Percentiles rank a stretch among this genome's conserved stretches.
These are phyloP conservation scores for Otis tarda DNA, from an alignment of 2,113 vertebrate species.

Conservation along the genomic window DNA sequence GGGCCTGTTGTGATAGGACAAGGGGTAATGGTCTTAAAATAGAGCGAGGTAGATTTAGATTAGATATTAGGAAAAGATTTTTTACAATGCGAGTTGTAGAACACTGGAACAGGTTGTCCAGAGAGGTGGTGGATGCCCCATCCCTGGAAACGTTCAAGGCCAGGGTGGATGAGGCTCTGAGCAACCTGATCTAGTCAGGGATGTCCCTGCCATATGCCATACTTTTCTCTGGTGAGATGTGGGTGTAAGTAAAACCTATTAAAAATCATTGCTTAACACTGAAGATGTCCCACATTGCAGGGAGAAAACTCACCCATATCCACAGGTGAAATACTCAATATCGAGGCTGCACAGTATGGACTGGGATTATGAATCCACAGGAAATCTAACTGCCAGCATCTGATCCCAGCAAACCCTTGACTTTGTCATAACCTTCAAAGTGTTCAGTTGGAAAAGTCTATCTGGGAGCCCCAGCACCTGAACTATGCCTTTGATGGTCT, in stretches of 20 bases:
- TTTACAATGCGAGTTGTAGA: too few relatives aligned
- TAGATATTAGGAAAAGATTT: too few relatives aligned
- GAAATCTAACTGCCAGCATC: background rate
- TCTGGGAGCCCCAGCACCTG: background rate
- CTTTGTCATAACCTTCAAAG: background rate
- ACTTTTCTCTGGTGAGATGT: background rate
- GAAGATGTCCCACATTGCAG: background rate
- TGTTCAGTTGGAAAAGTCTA: background rate
- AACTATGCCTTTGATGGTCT: background rate
- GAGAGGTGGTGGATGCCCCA: too few relatives aligned
- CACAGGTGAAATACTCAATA: background rate
- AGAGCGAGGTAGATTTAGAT: too few relatives aligned
- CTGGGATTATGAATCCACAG: background rate
- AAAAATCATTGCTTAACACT: background rate
- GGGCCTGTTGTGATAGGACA: too few relatives aligned
- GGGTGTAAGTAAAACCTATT: background rate
- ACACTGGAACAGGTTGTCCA: too few relatives aligned
- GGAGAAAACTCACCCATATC: background rate
- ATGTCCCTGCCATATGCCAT: background rate
- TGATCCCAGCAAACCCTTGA: background rate
- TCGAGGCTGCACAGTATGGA: background rate
- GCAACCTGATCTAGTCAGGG: too few relatives aligned
- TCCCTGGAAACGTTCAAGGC: too few relatives aligned
- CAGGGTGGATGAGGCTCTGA: too few relatives aligned
- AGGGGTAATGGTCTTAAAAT: too few relatives aligned